phyloP scores from a whole-genome alignment of 2,888 invertebrate genomes.

The Microchrysa polita region DNA sequence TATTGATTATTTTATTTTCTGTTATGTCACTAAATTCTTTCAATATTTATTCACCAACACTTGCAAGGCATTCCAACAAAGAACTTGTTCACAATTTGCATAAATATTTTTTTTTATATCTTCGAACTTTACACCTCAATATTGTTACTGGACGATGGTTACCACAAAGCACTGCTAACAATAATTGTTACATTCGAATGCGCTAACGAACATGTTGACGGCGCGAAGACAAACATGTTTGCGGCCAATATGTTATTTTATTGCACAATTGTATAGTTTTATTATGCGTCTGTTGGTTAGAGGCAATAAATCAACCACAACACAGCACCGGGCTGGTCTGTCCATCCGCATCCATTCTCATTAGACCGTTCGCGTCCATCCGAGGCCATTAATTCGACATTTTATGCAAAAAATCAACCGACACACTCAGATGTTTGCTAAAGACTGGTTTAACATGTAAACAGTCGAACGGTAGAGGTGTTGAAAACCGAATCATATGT shows the following conservation, averaged over 20 bases:
- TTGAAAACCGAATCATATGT: conserved; percentile 40
- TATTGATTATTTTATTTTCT: background rate
- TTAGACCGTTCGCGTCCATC: background rate
- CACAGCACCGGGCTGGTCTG: conserved; percentile 11
- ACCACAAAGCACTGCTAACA: conserved; percentile 22
- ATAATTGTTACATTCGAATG: background rate
- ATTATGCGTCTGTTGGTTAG: conserved; percentile 22
- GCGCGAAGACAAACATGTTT: conserved; percentile 12
- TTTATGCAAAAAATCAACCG: conserved; percentile 47
- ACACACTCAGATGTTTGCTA: conserved; percentile 51
- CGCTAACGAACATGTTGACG: background rate
- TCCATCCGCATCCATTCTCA: too few relatives aligned
- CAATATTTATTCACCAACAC: too few relatives aligned
- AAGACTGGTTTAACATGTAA: conserved; percentile 52
- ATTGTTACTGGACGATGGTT: background rate
- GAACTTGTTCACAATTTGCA: conserved; percentile 48
- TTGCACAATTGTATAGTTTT: conserved; percentile 23
- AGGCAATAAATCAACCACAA: conserved; percentile 42
- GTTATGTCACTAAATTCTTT: background rate
- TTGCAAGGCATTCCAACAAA: background rate
- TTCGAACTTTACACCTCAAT: background rate
- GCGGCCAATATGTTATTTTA: background rate
- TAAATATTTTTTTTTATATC: background rate
- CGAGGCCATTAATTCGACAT: conserved; percentile 33
- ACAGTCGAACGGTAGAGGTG: conserved; percentile 43